Evolutionary conservation across 2,888 invertebrate genomes (phyloP).

Genomic region (Siphlonurus alternatus): DNA sequence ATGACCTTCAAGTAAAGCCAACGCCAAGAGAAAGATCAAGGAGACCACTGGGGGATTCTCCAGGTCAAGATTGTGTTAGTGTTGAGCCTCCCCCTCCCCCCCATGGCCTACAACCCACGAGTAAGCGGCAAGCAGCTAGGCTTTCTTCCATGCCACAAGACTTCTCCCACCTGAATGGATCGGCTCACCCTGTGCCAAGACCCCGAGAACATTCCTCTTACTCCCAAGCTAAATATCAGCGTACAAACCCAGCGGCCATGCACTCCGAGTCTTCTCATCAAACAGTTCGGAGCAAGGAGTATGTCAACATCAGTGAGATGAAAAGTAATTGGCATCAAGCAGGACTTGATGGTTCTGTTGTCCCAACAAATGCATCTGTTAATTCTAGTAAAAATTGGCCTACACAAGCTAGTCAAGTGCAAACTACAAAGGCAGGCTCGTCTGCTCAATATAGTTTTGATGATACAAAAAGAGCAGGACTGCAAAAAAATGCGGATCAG

Average conservation of each 20-base stretch:
- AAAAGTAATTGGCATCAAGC: not conserved
- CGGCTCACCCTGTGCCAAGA: not conserved
- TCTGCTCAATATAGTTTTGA: not conserved
- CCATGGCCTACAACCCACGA: not conserved
- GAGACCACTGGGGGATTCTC: not conserved
- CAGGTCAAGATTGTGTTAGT: no score
- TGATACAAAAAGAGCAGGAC: not conserved
- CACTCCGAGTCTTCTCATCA: no score
- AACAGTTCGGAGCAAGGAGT: not conserved
- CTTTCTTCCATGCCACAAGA: not conserved
- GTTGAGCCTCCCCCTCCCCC: no score
- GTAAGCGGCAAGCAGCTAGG: not conserved
- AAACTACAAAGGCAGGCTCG: not conserved
- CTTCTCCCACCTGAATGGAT: not conserved
- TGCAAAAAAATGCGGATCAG: slow-evolving; percentile 6
- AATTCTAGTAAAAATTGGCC: not conserved
- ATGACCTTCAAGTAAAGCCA: not conserved
- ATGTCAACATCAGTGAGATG: not conserved
- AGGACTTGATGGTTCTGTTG: not conserved
- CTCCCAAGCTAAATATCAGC: not conserved
- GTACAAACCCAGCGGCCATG: not conserved
- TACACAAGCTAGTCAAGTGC: not conserved
- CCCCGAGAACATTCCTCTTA: not conserved
- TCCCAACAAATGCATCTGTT: not conserved
- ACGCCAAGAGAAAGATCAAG: not conserved